phyloP scores from a whole-genome alignment of 2,113 vertebrate species.

The Hippocampus guttulatus region DNA sequence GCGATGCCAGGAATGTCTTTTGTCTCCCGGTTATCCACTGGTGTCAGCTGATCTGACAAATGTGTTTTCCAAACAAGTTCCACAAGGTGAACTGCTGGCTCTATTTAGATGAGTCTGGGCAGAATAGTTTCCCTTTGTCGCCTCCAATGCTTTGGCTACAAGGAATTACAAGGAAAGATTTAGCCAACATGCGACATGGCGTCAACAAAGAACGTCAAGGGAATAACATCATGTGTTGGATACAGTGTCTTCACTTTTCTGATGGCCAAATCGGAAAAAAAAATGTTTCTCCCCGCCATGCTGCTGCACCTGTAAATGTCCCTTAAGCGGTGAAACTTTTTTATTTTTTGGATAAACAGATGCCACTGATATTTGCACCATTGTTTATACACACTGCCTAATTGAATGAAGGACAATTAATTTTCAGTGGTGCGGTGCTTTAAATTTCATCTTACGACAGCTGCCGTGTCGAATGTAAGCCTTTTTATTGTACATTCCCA shows the following conservation, averaged over 20 bases:
- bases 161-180: neutral
- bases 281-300: neutral
- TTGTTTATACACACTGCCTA: too few relatives aligned
- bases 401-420: too few relatives aligned
- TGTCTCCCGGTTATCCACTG: slow-evolving; percentile 32
- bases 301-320: too few relatives aligned
- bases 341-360: too few relatives aligned
- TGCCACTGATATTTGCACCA: too few relatives aligned
- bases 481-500: too few relatives aligned
- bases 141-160: slow-evolving; percentile 8
- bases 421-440: too few relatives aligned
- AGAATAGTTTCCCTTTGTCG: slow-evolving; percentile 4
- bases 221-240: neutral
- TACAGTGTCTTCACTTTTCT: neutral
- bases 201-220: neutral
- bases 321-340: too few relatives aligned
- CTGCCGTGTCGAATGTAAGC: neutral
- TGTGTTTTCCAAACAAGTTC: slow-evolving; percentile 27
- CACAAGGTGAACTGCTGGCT: slow-evolving; percentile 24
- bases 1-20: slow-evolving; percentile 48
- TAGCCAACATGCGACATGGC: neutral
- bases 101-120: slow-evolving; percentile 28
- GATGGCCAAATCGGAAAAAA: neutral
- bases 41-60: slow-evolving; percentile 36
- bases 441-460: too few relatives aligned